These are phyloP conservation scores for Hemistola chrysoprasaria DNA, from an alignment of 2,888 invertebrate genomes.

Conservation along the genomic window DNA sequence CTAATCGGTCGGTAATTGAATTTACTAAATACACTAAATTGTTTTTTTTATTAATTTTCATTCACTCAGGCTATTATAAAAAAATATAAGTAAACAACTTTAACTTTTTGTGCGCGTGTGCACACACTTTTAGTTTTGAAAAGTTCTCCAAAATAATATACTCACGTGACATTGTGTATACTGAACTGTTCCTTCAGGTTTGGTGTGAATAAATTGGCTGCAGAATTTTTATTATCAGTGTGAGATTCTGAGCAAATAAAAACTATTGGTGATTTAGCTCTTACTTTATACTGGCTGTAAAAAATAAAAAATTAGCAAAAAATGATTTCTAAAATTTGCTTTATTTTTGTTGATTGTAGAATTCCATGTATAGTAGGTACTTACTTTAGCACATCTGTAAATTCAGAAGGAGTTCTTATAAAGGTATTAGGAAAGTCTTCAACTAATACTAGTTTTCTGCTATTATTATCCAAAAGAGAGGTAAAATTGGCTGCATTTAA, in stretches of 20 bases:
- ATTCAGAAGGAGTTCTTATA: constrained; percentile 84
- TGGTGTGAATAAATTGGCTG: constrained; percentile 85
- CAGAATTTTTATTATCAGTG: constrained; percentile 81
- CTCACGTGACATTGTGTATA: constrained; percentile 86
- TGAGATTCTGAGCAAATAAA: constrained; percentile 88
- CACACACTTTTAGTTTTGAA: no score
- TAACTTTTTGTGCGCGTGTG: no score
- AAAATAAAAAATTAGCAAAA: not conserved
- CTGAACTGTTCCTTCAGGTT: constrained; percentile 82
- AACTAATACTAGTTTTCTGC: constrained; percentile 84
- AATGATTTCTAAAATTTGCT: not conserved
- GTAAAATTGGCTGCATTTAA: constrained; percentile 89
- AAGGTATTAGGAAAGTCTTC: constrained; percentile 93
- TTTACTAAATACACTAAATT: no score
- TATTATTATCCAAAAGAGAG: constrained; percentile 79
- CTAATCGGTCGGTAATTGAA: no score
- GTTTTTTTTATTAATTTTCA: no score
- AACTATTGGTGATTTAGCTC: constrained; percentile 85
- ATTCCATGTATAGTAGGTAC: constrained; percentile 43
- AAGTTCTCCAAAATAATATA: no score
- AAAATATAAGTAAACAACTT: no score
- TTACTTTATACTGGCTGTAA: constrained; percentile 81
- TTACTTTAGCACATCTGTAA: constrained; percentile 87
- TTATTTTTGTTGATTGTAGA: no score
- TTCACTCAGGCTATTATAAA: no score